These are phyloP conservation scores for Halcyon senegalensis DNA, from an alignment of 2,113 vertebrate species.

Conservation along the genomic window DNA sequence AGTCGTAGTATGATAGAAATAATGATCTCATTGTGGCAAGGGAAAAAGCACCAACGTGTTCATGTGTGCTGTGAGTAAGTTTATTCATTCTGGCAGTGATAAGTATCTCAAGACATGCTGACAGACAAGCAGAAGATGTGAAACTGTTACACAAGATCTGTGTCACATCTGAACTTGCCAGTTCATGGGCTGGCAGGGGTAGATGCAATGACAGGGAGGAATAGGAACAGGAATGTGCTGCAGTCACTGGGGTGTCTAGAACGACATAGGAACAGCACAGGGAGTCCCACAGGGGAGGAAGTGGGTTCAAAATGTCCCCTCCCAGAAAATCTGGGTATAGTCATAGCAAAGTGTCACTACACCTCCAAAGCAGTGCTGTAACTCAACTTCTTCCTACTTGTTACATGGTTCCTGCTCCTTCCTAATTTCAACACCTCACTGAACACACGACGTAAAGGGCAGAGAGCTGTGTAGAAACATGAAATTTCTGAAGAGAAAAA, in stretches of 20 bases:
- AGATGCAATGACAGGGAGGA: fast-evolving
- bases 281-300: no score
- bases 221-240: fast-evolving
- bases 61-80: not conserved
- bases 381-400: not conserved
- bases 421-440: not conserved
- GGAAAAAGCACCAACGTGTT: not conserved
- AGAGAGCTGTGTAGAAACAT: not conserved
- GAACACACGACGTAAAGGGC: not conserved
- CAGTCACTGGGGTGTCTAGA: not conserved
- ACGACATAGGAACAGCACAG: not conserved
- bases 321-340: not conserved
- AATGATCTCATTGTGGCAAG: not conserved
- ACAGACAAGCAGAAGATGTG: not conserved
- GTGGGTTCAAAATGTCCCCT: fast-evolving
- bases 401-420: not conserved
- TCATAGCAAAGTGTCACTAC: not conserved
- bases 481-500: not conserved
- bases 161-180: not conserved
- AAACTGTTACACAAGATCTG: not conserved
- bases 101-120: not conserved
- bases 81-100: not conserved
- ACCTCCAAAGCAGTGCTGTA: not conserved
- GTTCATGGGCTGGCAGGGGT: not conserved
- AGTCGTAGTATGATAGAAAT: not conserved